A percentile compares a stretch with the other conserved stretches of the same genome.
Evolutionary conservation across 1,140 invertebrate genomes (phyloP).

Genomic region (Drosophila ironensis): DNA sequence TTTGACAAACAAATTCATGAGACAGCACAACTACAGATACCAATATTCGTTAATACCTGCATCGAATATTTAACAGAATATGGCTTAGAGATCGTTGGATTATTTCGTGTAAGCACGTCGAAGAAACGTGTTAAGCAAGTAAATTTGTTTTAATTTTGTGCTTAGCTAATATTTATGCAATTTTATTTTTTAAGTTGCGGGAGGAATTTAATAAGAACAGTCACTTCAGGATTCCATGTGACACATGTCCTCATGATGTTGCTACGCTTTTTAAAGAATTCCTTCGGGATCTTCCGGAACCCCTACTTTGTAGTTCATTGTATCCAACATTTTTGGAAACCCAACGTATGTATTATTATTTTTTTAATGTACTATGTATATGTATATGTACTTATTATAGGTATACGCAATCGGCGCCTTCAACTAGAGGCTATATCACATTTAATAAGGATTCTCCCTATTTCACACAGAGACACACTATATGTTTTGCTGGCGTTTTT

Average conservation of each 20-base stretch:
- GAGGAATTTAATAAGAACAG: conserved; percentile 95
- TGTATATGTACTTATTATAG: conserved; percentile 80
- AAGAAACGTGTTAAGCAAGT: conserved; percentile 96
- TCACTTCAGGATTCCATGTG: conserved; percentile 88
- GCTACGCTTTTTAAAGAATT: conserved; percentile 96
- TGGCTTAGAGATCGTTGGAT: conserved; percentile 91
- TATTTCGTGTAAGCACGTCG: conserved; percentile 94
- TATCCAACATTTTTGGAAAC: conserved; percentile 95
- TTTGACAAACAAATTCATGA: conserved; percentile 46
- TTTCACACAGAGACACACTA: conserved; percentile 93
- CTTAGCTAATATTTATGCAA: background rate
- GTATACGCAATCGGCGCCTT: conserved; percentile 90
- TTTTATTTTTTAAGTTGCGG: conserved; percentile 85
- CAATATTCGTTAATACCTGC: conserved; percentile 89
- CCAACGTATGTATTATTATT: conserved; percentile 90
- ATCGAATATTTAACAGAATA: conserved; percentile 90
- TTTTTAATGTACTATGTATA: background rate
- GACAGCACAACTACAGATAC: conserved; percentile 83
- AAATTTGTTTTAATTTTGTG: background rate
- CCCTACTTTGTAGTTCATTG: conserved; percentile 93
- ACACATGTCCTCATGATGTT: conserved; percentile 95
- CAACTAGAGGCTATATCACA: conserved; percentile 92
- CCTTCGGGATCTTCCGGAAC: conserved; percentile 95
- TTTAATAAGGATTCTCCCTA: conserved; percentile 92
- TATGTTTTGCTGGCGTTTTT: conserved; percentile 91